Percentiles rank a stretch among this genome's conserved stretches.
These are phyloP conservation scores for Rotaria socialis DNA, from an alignment of 2,888 invertebrate genomes.

Conservation along the genomic window DNA sequence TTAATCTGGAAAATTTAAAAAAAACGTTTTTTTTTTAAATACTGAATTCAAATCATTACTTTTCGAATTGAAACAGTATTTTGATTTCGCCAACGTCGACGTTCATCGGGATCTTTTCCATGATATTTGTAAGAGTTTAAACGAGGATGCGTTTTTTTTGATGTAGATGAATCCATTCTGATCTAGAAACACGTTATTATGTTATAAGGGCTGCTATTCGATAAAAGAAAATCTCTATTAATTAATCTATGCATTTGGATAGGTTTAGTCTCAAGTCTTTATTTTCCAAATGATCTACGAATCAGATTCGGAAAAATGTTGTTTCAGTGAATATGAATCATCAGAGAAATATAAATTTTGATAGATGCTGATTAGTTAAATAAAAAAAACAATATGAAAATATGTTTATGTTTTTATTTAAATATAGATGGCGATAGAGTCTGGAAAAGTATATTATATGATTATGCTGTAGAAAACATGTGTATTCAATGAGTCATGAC, in stretches of 20 bases:
- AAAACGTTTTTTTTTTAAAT: no score
- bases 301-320: neutral
- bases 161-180: neutral
- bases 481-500: no score
- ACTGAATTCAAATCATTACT: neutral
- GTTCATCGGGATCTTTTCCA: slow-evolving; percentile 22
- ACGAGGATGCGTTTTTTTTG: neutral
- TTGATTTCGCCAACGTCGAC: slow-evolving; percentile 8
- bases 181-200: neutral
- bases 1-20: neutral
- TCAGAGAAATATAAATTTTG: no score
- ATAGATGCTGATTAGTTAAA: neutral
- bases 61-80: neutral
- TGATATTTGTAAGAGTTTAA: neutral
- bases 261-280: neutral
- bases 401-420: no score
- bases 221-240: neutral
- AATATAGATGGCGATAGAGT: neutral
- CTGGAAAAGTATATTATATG: no score
- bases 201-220: neutral
- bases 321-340: no score
- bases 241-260: neutral
- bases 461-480: no score
- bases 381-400: neutral
- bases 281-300: neutral